Percentiles rank a stretch among this genome's conserved stretches.
Conservation (phyloP, 37 sponge, comb jelly and placozoan species). For the Beroe ovata region DNA sequence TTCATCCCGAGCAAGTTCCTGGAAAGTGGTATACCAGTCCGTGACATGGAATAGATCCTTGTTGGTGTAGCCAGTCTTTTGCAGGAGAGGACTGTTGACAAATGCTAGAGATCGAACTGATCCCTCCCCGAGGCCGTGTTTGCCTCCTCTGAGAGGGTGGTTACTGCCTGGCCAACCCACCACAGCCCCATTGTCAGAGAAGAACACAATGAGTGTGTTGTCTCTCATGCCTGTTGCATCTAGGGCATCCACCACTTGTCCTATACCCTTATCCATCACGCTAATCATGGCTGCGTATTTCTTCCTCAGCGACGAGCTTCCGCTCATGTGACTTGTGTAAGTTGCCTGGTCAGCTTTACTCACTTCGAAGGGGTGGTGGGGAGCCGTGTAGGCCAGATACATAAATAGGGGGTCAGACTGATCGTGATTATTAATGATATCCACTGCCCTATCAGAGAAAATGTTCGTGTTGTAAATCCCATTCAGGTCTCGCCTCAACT, state of each 20-base stretch:
- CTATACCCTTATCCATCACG: background rate
- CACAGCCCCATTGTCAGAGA: slow-evolving; percentile 14
- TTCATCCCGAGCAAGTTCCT: background rate
- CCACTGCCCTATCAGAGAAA: background rate
- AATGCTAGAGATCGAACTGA: background rate
- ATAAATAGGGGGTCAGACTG: background rate
- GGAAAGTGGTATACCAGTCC: background rate
- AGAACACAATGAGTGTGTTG: slow-evolving; percentile 4
- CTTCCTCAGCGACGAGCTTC: background rate
- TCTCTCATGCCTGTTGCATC: background rate
- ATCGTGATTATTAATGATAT: background rate
- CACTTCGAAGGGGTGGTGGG: background rate
- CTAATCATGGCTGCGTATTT: background rate
- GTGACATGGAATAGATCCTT: background rate
- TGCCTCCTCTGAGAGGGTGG: slow-evolving; percentile 46
- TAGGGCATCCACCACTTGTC: background rate
- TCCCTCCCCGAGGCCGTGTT: background rate
- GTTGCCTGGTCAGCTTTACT: background rate
- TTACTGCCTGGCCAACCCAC: background rate
- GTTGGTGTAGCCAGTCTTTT: slow-evolving; percentile 14
- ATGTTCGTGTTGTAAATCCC: slow-evolving; percentile 2
- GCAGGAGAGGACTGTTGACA: slow-evolving; percentile 1
- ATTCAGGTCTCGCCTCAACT: background rate
- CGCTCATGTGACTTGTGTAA: background rate
- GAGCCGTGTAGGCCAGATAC: slow-evolving; percentile 28